Base-by-base conservation (phyloP, 2,888 invertebrate species). In the Pandemis heparana region DNA sequence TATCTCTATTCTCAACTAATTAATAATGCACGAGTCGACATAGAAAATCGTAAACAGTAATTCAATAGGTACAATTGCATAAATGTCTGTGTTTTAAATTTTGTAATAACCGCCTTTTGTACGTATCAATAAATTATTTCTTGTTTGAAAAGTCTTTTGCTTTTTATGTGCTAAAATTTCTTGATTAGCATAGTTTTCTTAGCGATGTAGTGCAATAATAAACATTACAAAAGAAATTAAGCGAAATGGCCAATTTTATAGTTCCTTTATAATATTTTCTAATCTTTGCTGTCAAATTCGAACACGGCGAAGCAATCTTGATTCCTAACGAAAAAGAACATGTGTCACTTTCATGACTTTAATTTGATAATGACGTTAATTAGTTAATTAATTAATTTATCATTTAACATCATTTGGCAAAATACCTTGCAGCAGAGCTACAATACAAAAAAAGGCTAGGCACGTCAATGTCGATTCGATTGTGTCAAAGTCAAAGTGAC, bases 101-200 rank as follows among this genome's bases (percentile, higher is more conserved):
- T 75, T 76, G 77, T 71, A 80, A 80, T 77, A 70, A 80, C 78
- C 70, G 77, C 79, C 76, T 85, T 85, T 85, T 85, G 79, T 85
- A 85, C 85, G 78, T 77, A 77, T 75, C 76, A 85, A 83, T 83
- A 81, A 84, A 83, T 76, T 38, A 72, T 62, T 75, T 76, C 70
- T 74, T 75, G 73, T 76, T 74, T 74, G 51, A 70, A 18, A 41
- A 51, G 51, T 73, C n/a, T 59, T 68, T 32, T 63, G 7, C 6
- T 46, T 51, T 14, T 14, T 48, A 6, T 41, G n/a, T 6, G n/a
- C 5, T n/a, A n/a, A n/a, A 5, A 14, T n/a, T 48, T 48, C 5
- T 48, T 41, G 9, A 41, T 41, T 8, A 5, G 9, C 41, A 1
- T 23, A 1, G 41, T 41, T 41, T 6, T 41, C 9, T 9, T 41